Evolutionary conservation across 53 echinoderm and acorn worm species (phyloP), one percentile per base, ranked within the genome.

Genomic region (Pentamera pediparva): DNA sequence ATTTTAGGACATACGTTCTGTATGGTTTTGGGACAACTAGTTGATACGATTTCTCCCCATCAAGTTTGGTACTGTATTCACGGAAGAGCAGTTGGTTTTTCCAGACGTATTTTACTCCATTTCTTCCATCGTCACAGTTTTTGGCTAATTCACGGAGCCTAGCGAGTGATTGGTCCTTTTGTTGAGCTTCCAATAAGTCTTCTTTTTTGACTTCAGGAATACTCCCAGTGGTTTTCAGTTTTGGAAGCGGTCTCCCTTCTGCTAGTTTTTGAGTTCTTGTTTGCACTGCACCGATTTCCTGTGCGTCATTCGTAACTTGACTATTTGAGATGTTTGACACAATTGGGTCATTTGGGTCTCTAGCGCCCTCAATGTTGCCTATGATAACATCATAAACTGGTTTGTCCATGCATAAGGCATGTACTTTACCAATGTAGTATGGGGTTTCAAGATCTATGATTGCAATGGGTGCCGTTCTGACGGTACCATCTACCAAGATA

Each of bases 311-410:
- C 30, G 25, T 32, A 18, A 27, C 32, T 27, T 15, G 0, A 36
- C 1, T 13, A 17, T 33, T 35, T 5, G 6, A 32, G 31, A n/a
- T 9, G 8, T 31, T 12, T 26, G 15, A 17, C 27, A 59, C 4
- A 31, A 27, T 12, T 22, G 37, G 65, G 21, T 67, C 40, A 12
- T 13, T 24, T 15, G 65, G 65, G 18, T 37, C 41, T 2, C 41
- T 22, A 36, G 29, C 37, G 4, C 45, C 61, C 5, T 40, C 47
- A 34, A 76, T 67, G 37, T 76, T 79, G 1, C 76, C 76, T 18
- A 82, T 26, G 54, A 82, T 64, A 25, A 82, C 18, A 64, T 82
- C 83, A 76, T 55, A 82, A 10, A 82, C 28, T n/a, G 83, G 76
- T 5, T 47, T 26, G 27, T 40, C 29, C 76, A 82, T 76, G 18